Conservation (phyloP, 2,797 vertebrate genomes). For the Notamacropus eugenii region DNA sequence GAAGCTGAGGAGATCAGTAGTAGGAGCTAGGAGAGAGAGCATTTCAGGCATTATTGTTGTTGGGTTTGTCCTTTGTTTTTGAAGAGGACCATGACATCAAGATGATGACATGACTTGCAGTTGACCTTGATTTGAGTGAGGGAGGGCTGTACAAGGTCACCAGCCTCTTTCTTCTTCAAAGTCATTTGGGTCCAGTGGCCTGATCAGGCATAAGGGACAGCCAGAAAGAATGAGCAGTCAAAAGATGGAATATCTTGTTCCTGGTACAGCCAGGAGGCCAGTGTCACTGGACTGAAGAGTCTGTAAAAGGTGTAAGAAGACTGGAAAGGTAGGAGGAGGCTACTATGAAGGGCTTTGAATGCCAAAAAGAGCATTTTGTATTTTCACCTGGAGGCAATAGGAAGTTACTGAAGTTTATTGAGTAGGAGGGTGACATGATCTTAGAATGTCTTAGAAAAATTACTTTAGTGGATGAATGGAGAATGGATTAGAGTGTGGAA, state of each 20-base stretch:
- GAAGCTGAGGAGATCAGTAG: background rate
- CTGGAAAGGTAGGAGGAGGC: background rate
- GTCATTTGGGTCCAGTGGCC: too few species aligned
- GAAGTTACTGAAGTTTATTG: background rate
- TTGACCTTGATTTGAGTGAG: too few species aligned
- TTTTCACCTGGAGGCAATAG: background rate
- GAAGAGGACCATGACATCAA: too few species aligned
- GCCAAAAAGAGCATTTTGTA: background rate
- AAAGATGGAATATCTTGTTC: background rate
- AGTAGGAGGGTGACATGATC: background rate
- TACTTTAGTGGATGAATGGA: background rate
- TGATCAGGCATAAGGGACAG: background rate
- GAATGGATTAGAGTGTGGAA: background rate
- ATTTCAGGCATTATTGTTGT: background rate
- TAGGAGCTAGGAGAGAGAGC: background rate
- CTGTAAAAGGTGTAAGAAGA: background rate
- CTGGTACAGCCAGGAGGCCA: background rate
- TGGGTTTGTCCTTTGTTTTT: too few species aligned
- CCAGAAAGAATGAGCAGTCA: background rate
- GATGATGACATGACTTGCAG: too few species aligned
- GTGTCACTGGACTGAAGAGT: background rate
- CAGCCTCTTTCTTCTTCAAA: too few species aligned
- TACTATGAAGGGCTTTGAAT: background rate
- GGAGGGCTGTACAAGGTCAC: too few species aligned
- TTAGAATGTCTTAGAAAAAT: background rate